A percentile compares a stretch with the other conserved stretches of the same genome.
phyloP scores from a whole-genome alignment of 2,797 vertebrate species.

The Betta splendens region DNA sequence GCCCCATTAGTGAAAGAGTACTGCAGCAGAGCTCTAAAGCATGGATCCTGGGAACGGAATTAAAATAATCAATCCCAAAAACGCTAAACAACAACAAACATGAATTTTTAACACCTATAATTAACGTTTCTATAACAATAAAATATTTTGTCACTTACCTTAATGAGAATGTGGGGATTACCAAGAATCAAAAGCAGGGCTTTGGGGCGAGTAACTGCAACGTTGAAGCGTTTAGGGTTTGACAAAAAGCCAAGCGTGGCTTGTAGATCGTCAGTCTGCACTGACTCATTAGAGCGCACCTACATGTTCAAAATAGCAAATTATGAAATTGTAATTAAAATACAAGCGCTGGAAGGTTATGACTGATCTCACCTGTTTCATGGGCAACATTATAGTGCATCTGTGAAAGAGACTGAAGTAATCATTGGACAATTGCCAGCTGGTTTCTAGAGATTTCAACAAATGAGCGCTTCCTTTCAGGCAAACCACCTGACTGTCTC shows the following conservation, averaged over 20 bases:
- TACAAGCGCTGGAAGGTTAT: background rate
- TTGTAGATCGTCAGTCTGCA: slow-evolving; percentile 76
- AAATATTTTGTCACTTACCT: slow-evolving; percentile 70
- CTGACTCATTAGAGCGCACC: slow-evolving; percentile 89
- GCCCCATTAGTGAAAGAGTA: slow-evolving; percentile 86
- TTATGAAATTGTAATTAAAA: background rate
- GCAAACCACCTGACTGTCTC: no score
- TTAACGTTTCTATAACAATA: no score
- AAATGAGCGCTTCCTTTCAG: no score
- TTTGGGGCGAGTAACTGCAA: slow-evolving; percentile 93
- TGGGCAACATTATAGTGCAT: no score
- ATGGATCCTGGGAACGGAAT: slow-evolving; percentile 84
- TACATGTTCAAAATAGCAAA: slow-evolving; percentile 55
- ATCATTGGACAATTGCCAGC: no score
- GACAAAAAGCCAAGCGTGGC: slow-evolving; percentile 87
- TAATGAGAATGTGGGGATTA: slow-evolving; percentile 91
- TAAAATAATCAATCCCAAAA: background rate
- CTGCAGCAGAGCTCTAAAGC: slow-evolving; percentile 88
- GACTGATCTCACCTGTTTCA: background rate
- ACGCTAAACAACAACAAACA: background rate
- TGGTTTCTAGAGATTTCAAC: no score
- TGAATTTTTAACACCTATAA: background rate
- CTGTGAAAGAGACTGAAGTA: no score
- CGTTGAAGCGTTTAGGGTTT: slow-evolving; percentile 95
- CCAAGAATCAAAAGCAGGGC: slow-evolving; percentile 91